Conservation (phyloP, 2,888 invertebrate species). For the Eupithecia inturbata region DNA sequence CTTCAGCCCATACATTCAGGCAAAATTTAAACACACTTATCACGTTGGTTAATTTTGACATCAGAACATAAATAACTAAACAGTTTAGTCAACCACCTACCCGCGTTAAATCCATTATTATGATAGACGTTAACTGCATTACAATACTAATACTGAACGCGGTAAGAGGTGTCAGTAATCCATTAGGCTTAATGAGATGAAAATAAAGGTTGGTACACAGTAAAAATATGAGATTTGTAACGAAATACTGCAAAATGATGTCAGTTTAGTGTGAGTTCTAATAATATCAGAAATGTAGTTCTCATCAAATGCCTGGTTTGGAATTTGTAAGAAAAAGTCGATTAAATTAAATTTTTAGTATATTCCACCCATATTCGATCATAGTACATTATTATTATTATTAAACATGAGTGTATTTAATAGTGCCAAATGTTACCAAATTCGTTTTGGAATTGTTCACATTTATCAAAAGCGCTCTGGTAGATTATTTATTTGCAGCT, state of each 20-base stretch:
- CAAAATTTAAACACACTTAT: background rate
- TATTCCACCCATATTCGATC: too few species aligned
- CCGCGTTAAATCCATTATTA: constrained; percentile 36
- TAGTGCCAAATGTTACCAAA: too few species aligned
- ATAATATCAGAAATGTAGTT: too few species aligned
- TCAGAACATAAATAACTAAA: constrained; percentile 14
- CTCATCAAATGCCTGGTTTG: too few species aligned
- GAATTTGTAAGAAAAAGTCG: too few species aligned
- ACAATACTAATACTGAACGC: constrained; percentile 41
- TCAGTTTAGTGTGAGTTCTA: too few species aligned
- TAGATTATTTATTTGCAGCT: too few species aligned
- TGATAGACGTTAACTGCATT: constrained; percentile 48
- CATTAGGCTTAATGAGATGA: constrained; percentile 33
- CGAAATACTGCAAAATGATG: background rate
- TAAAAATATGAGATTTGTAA: background rate
- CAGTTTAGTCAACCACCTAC: constrained; percentile 25
- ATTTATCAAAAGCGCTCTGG: too few species aligned
- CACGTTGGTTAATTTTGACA: background rate
- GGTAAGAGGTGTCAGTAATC: constrained; percentile 37
- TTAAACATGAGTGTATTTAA: too few species aligned
- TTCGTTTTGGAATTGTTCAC: too few species aligned
- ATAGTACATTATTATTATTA: too few species aligned
- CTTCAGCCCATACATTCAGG: background rate
- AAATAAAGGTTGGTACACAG: constrained; percentile 5
- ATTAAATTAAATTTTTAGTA: too few species aligned